phyloP scores from a whole-genome alignment of 1,140 invertebrate genomes.

The Anthonomus grandis region DNA sequence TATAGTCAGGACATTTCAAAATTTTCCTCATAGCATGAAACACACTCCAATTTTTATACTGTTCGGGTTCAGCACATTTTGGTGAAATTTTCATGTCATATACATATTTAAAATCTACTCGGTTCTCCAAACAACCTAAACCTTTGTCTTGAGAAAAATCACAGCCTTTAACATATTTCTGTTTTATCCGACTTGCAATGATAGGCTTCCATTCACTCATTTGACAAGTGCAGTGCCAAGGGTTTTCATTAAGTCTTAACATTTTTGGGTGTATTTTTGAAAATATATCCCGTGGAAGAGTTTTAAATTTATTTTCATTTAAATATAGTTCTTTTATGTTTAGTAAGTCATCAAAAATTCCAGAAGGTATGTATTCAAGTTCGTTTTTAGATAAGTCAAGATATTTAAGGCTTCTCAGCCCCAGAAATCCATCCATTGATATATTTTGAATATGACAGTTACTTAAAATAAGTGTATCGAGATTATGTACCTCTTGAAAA shows the following conservation, averaged over 20 bases:
- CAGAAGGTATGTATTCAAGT: slow-evolving; percentile 57
- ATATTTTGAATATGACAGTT: slow-evolving; percentile 60
- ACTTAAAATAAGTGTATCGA: slow-evolving; percentile 59
- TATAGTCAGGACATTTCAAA: slow-evolving; percentile 44
- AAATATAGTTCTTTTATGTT: slow-evolving; percentile 60
- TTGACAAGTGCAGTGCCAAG: slow-evolving; percentile 66
- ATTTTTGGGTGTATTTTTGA: slow-evolving; percentile 53
- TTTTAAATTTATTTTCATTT: slow-evolving; percentile 58
- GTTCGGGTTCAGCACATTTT: slow-evolving; percentile 57
- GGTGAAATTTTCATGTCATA: slow-evolving; percentile 60
- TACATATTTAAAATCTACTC: slow-evolving; percentile 49
- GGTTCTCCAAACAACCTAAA: slow-evolving; percentile 35
- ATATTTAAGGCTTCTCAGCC: slow-evolving; percentile 55
- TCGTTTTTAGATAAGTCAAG: slow-evolving; percentile 65
- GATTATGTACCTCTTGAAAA: slow-evolving; percentile 57
- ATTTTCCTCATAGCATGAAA: slow-evolving; percentile 54
- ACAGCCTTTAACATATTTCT: slow-evolving; percentile 48
- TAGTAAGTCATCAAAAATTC: slow-evolving; percentile 60
- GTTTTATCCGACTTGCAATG: slow-evolving; percentile 52
- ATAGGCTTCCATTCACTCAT: slow-evolving; percentile 62
- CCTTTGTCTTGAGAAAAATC: slow-evolving; percentile 48
- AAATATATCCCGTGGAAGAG: slow-evolving; percentile 59
- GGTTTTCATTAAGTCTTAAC: slow-evolving; percentile 61
- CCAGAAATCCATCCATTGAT: slow-evolving; percentile 68
- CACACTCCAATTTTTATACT: slow-evolving; percentile 58